These are phyloP conservation scores for Smittia sp. DNA, from an alignment of 2,888 invertebrate species.

Conservation along the genomic window DNA sequence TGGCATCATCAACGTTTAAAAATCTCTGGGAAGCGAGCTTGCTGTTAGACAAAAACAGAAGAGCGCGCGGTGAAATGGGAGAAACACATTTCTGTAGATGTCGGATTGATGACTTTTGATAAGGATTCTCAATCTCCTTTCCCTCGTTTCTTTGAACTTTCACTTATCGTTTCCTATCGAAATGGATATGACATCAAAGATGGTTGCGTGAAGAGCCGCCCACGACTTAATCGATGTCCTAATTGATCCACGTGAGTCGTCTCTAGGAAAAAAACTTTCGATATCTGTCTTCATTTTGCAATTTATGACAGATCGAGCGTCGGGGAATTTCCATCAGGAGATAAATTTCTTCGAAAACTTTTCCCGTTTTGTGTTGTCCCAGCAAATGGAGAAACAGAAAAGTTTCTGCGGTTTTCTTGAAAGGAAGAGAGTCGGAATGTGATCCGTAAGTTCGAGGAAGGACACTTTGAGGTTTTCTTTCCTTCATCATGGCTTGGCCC, in stretches of 20 bases:
- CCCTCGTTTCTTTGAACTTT: background rate
- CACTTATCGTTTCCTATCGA: background rate
- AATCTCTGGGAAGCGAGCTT: too few relatives aligned
- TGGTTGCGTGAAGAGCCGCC: too few relatives aligned
- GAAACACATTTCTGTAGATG: too few relatives aligned
- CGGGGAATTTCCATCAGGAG: constrained; percentile 18
- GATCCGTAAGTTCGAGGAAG: background rate
- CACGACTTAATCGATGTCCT: too few relatives aligned
- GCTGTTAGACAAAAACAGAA: too few relatives aligned
- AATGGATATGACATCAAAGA: too few relatives aligned
- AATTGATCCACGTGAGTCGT: too few relatives aligned
- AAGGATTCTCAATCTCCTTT: background rate
- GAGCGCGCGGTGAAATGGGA: too few relatives aligned
- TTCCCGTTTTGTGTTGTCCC: background rate
- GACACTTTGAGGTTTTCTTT: constrained; percentile 32
- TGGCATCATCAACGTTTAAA: too few relatives aligned
- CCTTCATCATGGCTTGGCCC: constrained; percentile 9
- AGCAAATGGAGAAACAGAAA: background rate
- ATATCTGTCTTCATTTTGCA: too few relatives aligned
- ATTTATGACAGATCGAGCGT: constrained; percentile 19
- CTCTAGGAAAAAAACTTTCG: too few relatives aligned
- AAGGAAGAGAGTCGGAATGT: background rate
- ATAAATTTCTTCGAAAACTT: constrained; percentile 10
- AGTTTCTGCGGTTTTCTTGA: background rate
- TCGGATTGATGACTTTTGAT: too few relatives aligned